These are phyloP conservation scores for Myrmecobius fasciatus DNA, from an alignment of 2,113 vertebrate species.

Conservation along the genomic window DNA sequence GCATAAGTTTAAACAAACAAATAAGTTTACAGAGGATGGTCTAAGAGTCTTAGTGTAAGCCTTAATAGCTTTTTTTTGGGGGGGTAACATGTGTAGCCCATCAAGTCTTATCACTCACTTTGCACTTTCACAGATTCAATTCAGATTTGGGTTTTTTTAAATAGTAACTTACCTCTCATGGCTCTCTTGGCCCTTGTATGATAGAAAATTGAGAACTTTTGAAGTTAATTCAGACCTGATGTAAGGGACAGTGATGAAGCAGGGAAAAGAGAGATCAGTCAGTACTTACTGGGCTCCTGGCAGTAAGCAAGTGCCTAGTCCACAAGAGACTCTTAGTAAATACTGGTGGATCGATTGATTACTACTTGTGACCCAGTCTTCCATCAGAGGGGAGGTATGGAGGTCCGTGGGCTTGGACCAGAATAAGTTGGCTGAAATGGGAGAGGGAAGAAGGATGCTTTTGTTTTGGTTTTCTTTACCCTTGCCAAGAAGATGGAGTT, in stretches of 20 bases:
- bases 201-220: neutral
- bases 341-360: neutral
- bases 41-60: neutral
- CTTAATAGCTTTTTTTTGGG: neutral
- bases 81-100: neutral
- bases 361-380: neutral
- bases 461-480: neutral
- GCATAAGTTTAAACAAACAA: neutral
- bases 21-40: neutral
- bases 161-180: neutral
- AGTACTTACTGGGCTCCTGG: neutral
- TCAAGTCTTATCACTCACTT: neutral
- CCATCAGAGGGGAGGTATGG: neutral
- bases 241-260: neutral
- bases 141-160: neutral
- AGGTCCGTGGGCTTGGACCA: neutral
- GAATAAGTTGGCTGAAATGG: neutral
- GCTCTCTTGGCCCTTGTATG: neutral
- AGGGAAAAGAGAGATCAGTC: neutral
- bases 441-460: neutral
- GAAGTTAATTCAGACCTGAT: neutral
- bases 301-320: neutral
- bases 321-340: neutral
- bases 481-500: neutral
- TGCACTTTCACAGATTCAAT: neutral